Percentiles rank a stretch among this genome's conserved stretches.
Evolutionary conservation across 2,113 vertebrate genomes (phyloP).

Genomic region (Pomatostomus ruficeps): DNA sequence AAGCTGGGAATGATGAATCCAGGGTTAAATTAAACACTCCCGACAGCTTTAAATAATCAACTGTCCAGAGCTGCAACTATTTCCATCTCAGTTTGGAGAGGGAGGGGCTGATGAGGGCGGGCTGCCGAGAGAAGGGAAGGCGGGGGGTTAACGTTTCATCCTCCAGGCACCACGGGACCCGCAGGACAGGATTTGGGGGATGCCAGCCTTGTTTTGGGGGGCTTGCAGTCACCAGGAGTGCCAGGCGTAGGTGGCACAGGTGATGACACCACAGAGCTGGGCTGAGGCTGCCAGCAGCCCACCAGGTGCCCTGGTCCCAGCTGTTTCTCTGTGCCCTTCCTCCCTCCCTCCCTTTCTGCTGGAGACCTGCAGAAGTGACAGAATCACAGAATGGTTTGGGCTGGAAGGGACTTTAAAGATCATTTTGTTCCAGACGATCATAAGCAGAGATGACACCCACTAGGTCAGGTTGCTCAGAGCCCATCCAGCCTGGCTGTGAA

Average conservation of each 20-base stretch:
- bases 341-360: background rate
- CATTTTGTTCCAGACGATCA: background rate
- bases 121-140: background rate
- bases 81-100: background rate
- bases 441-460: background rate
- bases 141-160: background rate
- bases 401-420: background rate
- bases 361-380: background rate
- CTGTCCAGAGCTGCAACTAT: background rate
- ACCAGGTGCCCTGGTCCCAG: background rate
- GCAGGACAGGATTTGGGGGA: rapidly evolving
- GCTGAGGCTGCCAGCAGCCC: background rate
- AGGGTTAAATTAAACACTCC: slow-evolving; percentile 60
- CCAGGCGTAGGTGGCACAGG: background rate
- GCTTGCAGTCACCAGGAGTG: background rate
- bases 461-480: background rate
- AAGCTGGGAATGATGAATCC: slow-evolving; percentile 43
- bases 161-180: background rate
- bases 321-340: rapidly evolving
- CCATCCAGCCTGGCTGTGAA: background rate
- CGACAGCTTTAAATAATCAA: slow-evolving; percentile 62
- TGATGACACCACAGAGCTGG: rapidly evolving
- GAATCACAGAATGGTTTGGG: background rate
- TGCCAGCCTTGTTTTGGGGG: background rate
- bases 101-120: background rate